Evolutionary conservation across 2,113 vertebrate genomes (phyloP), one percentile per base, ranked within the genome.

Genomic region (Rhynchomys soricoides): DNA sequence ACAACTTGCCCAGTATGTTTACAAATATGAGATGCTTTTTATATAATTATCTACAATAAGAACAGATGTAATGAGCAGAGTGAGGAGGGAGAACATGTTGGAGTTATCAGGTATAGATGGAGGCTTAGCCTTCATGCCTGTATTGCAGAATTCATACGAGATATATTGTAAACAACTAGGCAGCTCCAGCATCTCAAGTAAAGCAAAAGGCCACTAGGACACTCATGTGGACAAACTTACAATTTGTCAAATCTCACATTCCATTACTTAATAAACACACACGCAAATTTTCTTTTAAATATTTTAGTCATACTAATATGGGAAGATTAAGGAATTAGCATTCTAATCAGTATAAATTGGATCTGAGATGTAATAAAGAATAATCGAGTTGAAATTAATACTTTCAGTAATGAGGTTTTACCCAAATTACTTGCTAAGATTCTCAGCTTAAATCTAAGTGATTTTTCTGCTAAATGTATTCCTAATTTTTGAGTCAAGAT

Each of bases 341-440:
- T 97, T 79, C 93, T 96, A 93, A 97, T 97, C 68, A 90, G 73
- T 92, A 93, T 77, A 96, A 95, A 93, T 88, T 85, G 70, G 50
- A 43, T 93, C 64, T 64, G 31, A 45, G 89, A 52, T 91, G 45
- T 93, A 96, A 97, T 94, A 95, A 96, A 91, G 59, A 92, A 95
- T 90, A 96, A 96, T 95, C 45, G 77, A 91, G 75, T 81, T 89
- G 74, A 96, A 97, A 92, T 87, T 91, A 97, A 91, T 26, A 94
- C 89, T 64, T 91, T 89, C 37, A 26, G 57, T 94, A 96, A 95
- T 95, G 64, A 95, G 37, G 52, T 90, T 92, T 91, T 22, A 91
- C 68, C 10, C 81, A 96, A 95, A 96, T 87, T 96, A 85, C 78
- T 96, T 97, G 19, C 48, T 95, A 78, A 92, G 55, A 52, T 78